Evolutionary conservation across 2,888 invertebrate species (phyloP), one percentile per base, ranked within the genome.

Genomic region (Patella pellucida): DNA sequence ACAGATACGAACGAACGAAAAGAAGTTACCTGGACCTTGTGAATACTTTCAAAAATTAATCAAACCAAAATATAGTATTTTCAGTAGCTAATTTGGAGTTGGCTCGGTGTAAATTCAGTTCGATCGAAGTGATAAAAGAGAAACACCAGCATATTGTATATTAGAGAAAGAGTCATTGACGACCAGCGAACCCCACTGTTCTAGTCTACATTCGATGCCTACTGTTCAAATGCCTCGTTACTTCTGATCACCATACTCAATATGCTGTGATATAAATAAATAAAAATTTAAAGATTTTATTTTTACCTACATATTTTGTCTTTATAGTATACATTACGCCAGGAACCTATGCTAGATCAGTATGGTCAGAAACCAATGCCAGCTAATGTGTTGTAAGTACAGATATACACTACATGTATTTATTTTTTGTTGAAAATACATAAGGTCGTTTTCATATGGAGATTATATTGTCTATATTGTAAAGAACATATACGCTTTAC

Each of bases 321-420:
- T 50, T 83, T 85, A 19, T 84, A 89, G 89, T 89, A 89, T 79
- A 88, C 88, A 9, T 79, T 89, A 52, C 80, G 82, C 12, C 88
- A 88, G 75, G 89, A 89, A 70, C 89, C 89, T 14, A 84, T 83
- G 69, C 69, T 89, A 69, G 88, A 89, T 76, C 88, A 88, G 79
- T 86, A 83, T 69, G 86, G 85, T 68, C 89, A 89, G 84, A 82
- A 81, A 78, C 89, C 89, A 31, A 84, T 89, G 77, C 89, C 89
- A 9, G 89, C 89, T 50, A 89, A 89, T 78, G 84, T 89, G 50
- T 87, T 83, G 89, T 89, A 83, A 89, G 89, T 88, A 70, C 51
- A 41, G 9, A 41, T 41, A 41, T 41, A 41, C 41, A 41, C 41
- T 27, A n/a, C n/a, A n/a, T n/a, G n/a, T 31, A 0, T 31, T 31